Evolutionary conservation across 2,888 invertebrate genomes (phyloP).

Genomic region (Camponotus fellah): DNA sequence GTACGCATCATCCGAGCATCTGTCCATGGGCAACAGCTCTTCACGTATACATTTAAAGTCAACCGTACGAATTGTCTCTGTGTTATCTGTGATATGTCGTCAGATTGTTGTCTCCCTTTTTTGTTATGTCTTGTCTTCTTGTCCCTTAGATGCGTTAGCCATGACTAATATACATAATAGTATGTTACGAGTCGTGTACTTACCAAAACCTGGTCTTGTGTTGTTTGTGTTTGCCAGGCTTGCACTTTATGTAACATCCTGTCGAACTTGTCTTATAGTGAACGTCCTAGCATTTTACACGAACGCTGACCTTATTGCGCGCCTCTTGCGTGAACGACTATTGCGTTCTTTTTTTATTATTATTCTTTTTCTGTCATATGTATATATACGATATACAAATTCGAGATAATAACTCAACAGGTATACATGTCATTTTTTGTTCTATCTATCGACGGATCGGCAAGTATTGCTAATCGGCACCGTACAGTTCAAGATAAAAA

Average conservation of each 20-base stretch:
- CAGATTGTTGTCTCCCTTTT: slow-evolving; percentile 83
- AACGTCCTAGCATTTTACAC: slow-evolving; percentile 81
- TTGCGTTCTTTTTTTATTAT: slow-evolving; percentile 73
- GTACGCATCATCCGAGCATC: slow-evolving; percentile 52
- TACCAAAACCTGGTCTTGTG: slow-evolving; percentile 79
- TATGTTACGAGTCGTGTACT: slow-evolving; percentile 76
- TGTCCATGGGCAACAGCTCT: slow-evolving; percentile 56
- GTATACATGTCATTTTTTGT: slow-evolving; percentile 63
- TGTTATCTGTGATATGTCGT: slow-evolving; percentile 85
- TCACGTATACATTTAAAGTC: slow-evolving; percentile 68
- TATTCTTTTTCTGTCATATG: slow-evolving; percentile 63
- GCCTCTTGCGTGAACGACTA: slow-evolving; percentile 73
- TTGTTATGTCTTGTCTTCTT: slow-evolving; percentile 85
- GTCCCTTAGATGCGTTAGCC: slow-evolving; percentile 82
- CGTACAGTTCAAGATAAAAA: slow-evolving; percentile 63
- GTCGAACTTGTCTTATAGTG: slow-evolving; percentile 83
- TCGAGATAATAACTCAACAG: slow-evolving; percentile 47
- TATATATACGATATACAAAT: slow-evolving; percentile 57
- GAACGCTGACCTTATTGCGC: slow-evolving; percentile 76
- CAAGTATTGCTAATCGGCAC: slow-evolving; percentile 62
- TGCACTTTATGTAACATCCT: slow-evolving; percentile 81
- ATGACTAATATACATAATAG: slow-evolving; percentile 74
- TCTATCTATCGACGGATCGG: slow-evolving; percentile 72
- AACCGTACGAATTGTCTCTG: slow-evolving; percentile 74
- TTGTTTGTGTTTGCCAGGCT: slow-evolving; percentile 84